Base-by-base conservation (phyloP, 2,113 vertebrate genomes). In the Aythya baeri region DNA sequence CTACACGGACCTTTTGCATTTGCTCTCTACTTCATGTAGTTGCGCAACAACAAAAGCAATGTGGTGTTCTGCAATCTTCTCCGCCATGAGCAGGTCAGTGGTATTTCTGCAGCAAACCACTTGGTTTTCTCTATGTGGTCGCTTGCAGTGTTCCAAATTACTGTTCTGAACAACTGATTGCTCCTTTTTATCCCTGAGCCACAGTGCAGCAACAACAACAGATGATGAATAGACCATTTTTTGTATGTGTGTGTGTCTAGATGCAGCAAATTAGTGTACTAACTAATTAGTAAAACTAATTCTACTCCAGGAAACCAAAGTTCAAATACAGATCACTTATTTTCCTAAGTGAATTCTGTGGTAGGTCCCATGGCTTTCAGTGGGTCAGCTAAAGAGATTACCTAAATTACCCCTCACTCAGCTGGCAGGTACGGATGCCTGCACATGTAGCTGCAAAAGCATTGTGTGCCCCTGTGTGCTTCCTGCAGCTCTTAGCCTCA, bases 71-170 rank as follows among this genome's bases (percentile, higher is more conserved):
- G 23, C 49, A n/a, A 55, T 49, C n/a, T 63, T 52, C 38, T 83
- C 54, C 67, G 21, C 31, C 38, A 16, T 21, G 41, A 71, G 55
- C n/a, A 70, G 44, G 21, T 50, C 50, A 65, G 70, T 46, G 43
- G 3, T 13, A 92, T 43, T 54, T 88, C 70, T 86, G 38, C 18
- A 87, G 58, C 38, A 72, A 92, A 82, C 4, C 2, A 66, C 17
- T 46, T 68, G 3, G 0, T 0, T 73, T 71, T 86, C 75, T 2
- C 31, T 78, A 27, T 0, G 0, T 43, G 26, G n/a, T 32, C 74
- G 29, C 29, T 81, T 61, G 65, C 26, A 72, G 34, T 85, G 36
- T 21, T 87, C 32, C 58, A 78, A 61, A 76, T 73, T n/a, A 76
- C 16, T 63, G 43, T 54, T 68, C 78, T 86, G 83, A 90, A 41